Evolutionary conservation across 2,797 vertebrate species (phyloP), one percentile per base, ranked within the genome.

Genomic region (Centroberyx gerrardi): DNA sequence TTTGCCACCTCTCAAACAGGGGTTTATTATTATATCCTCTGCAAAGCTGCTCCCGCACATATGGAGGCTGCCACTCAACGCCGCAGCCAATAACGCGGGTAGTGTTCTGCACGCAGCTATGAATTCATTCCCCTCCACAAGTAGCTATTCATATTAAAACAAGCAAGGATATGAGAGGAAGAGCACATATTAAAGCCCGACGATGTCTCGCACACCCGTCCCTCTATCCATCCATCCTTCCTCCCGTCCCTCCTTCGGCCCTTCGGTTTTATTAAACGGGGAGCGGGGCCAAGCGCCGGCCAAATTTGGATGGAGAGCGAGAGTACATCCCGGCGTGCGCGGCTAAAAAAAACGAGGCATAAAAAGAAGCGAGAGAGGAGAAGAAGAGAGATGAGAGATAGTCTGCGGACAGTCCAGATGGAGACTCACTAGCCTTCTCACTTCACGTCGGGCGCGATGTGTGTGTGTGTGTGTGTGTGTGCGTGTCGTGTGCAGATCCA

Each of bases 141-240:
- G 88, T 87, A 87, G 84, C 87, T 87, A 88, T 88, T 94, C 87
- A 93, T 93, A 95, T 93, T 94, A 93, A 93, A 94, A 93, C 89
- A 92, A 91, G 88, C 88, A 82, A 74, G 83, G 83, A 89, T 93
- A 88, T 90, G 89, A 91, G 84, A 76, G 78, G 68, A 53, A 78
- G 82, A 73, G 72, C 65, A 81, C 77, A 90, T 93, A 94, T 94
- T 94, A 92, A 94, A 94, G 76, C 79, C 81, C 6, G 80, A 85
- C 33, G 66, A 83, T 68, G 89, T 80, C 84, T 82, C 22, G 12
- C 27, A 42, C 53, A 14, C 7, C 70, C 44, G 18, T 46, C 27
- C 2, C 8, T 13, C 58, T 52, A 51, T 27, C 80, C 59, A 42
- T 12, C 55, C 52, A 15, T n/a, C 40, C 72, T 27, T 38, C 33